These are phyloP conservation scores for Oryzaephilus surinamensis DNA, from an alignment of 1,140 invertebrate species.

Conservation along the genomic window DNA sequence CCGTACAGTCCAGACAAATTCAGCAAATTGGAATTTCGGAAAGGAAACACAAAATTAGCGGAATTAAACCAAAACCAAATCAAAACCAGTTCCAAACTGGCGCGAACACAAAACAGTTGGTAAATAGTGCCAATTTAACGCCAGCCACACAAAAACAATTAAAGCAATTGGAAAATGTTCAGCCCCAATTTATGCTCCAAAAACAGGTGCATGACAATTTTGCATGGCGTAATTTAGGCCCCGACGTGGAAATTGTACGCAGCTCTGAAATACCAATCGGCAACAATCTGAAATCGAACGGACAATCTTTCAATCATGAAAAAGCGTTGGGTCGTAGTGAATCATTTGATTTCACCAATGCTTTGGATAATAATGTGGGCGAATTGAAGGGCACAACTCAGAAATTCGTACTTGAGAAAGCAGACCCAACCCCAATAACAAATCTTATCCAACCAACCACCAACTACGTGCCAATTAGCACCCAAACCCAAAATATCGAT, in stretches of 20 bases:
- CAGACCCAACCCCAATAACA: too few relatives aligned
- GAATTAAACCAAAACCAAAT: constrained; percentile 14
- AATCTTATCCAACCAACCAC: too few relatives aligned
- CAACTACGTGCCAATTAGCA: too few relatives aligned
- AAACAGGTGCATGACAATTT: constrained; percentile 9
- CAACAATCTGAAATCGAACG: constrained; percentile 4
- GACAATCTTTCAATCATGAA: constrained; percentile 18
- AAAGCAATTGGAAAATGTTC: constrained; percentile 8
- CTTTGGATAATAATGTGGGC: constrained; percentile 13
- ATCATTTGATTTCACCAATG: constrained; percentile 22
- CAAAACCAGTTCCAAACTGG: neutral
- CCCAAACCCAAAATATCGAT: too few relatives aligned
- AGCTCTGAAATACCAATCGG: constrained; percentile 15
- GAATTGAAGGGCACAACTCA: too few relatives aligned
- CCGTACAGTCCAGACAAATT: constrained; percentile 5
- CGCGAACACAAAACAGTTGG: constrained; percentile 1
- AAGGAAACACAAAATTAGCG: constrained; percentile 15
- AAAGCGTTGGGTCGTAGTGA: constrained; percentile 21
- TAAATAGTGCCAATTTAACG: constrained; percentile 11
- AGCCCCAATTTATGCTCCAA: constrained; percentile 3
- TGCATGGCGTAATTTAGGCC: constrained; percentile 22
- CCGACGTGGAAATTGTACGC: constrained; percentile 21
- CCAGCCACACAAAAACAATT: constrained; percentile 13
- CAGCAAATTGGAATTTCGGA: constrained; percentile 1
- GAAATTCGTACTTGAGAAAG: too few relatives aligned